Evolutionary conservation across 2,888 invertebrate genomes (phyloP), one percentile per base, ranked within the genome.

Genomic region (Xestoiulus laeticollis): DNA sequence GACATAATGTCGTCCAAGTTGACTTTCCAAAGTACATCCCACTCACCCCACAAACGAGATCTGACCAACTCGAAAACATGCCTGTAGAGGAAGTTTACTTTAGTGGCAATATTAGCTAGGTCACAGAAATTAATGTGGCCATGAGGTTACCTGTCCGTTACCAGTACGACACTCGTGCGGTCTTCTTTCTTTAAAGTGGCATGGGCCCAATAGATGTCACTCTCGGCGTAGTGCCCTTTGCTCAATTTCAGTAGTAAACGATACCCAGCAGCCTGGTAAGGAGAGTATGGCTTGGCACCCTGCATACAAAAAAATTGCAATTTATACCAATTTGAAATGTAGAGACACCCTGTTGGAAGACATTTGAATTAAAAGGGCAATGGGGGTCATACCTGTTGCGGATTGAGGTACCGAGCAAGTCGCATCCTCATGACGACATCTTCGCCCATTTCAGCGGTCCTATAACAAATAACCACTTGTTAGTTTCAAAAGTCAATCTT

Each of bases 11-110:
- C 95, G 91, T 95, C 95, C 86, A 96, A 93, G 88, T 94, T 94
- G 32, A 96, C 93, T 53, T 93, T 93, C 96, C 96, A 96, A 91
- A 96, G 96, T 43, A 95, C 93, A 90, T 95, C 95, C 95, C 96
- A 96, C 12, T 94, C 93, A 59, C 95, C 95, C 94, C 95, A 95
- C 90, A 93, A 93, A 90, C 94, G 92, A 90, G 94, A 94, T 90
- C 95, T 95, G 90, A 95, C 95, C 88, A 96, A 93, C 91, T 95
- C 93, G 91, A 96, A 94, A 88, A 96, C 93, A 91, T 95, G 95
- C 90, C 96, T 96, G 91, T 33, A 93, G 90, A 6, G 88, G 32
- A 89, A 83, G 48, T 26, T 22, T 86, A 26, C 5, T 33, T 38
- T 43, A 33, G 53, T 87, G 14, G 26, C 16, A 22, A 10, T 84